These are phyloP conservation scores for Cryptophagus acutangulus DNA, from an alignment of 2,888 invertebrate genomes.

Conservation along the genomic window DNA sequence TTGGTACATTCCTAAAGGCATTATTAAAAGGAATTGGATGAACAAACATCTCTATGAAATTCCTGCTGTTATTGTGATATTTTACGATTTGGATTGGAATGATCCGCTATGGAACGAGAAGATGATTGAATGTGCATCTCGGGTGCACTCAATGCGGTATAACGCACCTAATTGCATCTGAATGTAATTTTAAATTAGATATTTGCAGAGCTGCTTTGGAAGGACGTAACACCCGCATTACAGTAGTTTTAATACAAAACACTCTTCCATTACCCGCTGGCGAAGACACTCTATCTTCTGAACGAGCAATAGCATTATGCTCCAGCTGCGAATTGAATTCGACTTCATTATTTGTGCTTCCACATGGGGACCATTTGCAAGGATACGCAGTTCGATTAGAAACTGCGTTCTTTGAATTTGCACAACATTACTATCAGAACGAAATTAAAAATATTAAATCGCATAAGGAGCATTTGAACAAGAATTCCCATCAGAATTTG, in stretches of 20 bases:
- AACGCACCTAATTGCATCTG: not conserved
- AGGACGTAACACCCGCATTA: constrained; percentile 69
- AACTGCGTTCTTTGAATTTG: constrained; percentile 88
- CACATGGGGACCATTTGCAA: constrained; percentile 81
- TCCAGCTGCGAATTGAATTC: constrained; percentile 87
- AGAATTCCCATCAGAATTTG: constrained; percentile 84
- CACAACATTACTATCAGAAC: constrained; percentile 87
- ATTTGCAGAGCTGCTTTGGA: constrained; percentile 61
- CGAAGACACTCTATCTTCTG: constrained; percentile 81
- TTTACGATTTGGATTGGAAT: constrained; percentile 97
- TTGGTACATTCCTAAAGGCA: constrained; percentile 92
- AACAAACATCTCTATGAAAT: constrained; percentile 83
- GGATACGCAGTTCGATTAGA: constrained; percentile 75
- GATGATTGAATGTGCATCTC: constrained; percentile 86
- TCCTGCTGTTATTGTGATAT: constrained; percentile 90
- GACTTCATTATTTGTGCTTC: constrained; percentile 83
- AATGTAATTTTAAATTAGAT: constrained; percentile 2
- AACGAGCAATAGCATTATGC: constrained; percentile 86
- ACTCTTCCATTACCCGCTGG: constrained; percentile 69
- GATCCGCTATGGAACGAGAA: constrained; percentile 92
- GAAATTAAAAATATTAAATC: constrained; percentile 81
- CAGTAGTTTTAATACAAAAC: constrained; percentile 87
- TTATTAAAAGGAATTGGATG: constrained; percentile 93
- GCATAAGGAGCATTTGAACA: constrained; percentile 86
- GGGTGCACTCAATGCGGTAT: constrained; percentile 73